A percentile compares a stretch with the other conserved stretches of the same genome.
Evolutionary conservation across 2,797 vertebrate species (phyloP).

Genomic region (Apogon hyalosoma): DNA sequence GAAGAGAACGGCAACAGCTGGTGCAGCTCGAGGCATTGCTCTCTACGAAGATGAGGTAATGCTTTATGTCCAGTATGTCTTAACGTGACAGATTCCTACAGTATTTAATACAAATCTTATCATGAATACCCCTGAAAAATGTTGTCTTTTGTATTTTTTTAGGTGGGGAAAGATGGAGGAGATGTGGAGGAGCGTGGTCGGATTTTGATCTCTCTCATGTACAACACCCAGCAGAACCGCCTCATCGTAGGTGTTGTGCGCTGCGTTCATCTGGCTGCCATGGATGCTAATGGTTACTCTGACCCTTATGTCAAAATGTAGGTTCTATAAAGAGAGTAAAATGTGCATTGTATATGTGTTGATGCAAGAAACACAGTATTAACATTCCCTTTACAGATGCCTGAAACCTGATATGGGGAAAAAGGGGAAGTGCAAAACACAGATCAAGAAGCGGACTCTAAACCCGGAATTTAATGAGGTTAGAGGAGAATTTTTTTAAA

Average conservation of each 20-base stretch:
- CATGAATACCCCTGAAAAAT: slow-evolving; percentile 7
- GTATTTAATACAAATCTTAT: slow-evolving; percentile 26
- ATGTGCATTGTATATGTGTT: background rate
- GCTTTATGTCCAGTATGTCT: slow-evolving; percentile 51
- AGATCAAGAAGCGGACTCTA: slow-evolving; percentile 98
- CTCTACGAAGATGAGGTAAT: slow-evolving; percentile 96
- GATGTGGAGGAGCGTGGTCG: slow-evolving; percentile 94
- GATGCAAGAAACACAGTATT: background rate
- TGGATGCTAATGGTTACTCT: slow-evolving; percentile 98
- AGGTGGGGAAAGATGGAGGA: slow-evolving; percentile 86
- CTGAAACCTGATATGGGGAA: slow-evolving; percentile 99
- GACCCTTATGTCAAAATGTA: slow-evolving; percentile 98
- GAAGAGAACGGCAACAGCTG: slow-evolving; percentile 89
- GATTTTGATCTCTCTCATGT: slow-evolving; percentile 95
- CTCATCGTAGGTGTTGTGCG: slow-evolving; percentile 93
- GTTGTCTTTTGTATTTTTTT: slow-evolving; percentile 20
- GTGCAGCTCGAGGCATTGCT: slow-evolving; percentile 91
- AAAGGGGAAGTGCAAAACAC: slow-evolving; percentile 97
- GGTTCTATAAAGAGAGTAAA: slow-evolving; percentile 15
- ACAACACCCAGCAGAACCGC: slow-evolving; percentile 91
- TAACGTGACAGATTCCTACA: slow-evolving; percentile 54
- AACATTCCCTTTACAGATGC: slow-evolving; percentile 80
- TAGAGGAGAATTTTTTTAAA: slow-evolving; percentile 30
- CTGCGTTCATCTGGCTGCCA: slow-evolving; percentile 95
- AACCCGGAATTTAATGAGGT: slow-evolving; percentile 99